Conservation (phyloP, 2,888 invertebrate species). For the Theristus sp. region DNA sequence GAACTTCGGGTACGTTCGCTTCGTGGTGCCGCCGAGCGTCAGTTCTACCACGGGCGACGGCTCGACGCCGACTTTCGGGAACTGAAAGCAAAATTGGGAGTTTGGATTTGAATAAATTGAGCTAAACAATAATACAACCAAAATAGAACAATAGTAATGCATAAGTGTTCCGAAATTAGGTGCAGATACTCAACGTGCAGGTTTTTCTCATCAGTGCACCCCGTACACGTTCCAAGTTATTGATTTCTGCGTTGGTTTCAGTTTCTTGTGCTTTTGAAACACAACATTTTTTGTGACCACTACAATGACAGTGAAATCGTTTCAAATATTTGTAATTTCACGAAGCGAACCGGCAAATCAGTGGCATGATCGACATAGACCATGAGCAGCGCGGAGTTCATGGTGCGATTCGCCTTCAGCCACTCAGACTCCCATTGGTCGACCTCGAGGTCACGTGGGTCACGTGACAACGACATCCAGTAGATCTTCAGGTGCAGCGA, state of each 20-base stretch:
- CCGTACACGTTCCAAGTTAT: too few relatives aligned
- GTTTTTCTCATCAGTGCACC: too few relatives aligned
- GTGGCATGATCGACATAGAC: conserved; percentile 80
- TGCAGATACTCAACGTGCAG: too few relatives aligned
- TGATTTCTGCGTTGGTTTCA: too few relatives aligned
- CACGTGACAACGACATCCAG: conserved; percentile 63
- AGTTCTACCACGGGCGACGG: conserved; percentile 69
- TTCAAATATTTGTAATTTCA: too few relatives aligned
- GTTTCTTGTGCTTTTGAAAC: too few relatives aligned
- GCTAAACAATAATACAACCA: too few relatives aligned
- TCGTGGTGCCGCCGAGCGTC: conserved; percentile 52
- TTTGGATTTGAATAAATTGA: too few relatives aligned
- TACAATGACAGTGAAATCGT: too few relatives aligned
- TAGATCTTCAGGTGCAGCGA: conserved; percentile 69
- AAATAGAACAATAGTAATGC: too few relatives aligned
- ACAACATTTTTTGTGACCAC: too few relatives aligned
- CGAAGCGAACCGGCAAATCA: conserved; percentile 57
- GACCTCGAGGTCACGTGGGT: conserved; percentile 51
- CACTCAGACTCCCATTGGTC: conserved; percentile 11
- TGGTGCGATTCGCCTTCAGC: conserved; percentile 17
- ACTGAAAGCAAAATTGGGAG: not conserved
- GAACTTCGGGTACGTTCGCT: conserved; percentile 19
- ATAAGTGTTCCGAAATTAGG: too few relatives aligned
- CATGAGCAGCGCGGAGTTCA: conserved; percentile 43
- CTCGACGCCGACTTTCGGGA: conserved; percentile 32